Base-by-base conservation (phyloP, 2,888 invertebrate species). In the Sarcophaga rosellei region DNA sequence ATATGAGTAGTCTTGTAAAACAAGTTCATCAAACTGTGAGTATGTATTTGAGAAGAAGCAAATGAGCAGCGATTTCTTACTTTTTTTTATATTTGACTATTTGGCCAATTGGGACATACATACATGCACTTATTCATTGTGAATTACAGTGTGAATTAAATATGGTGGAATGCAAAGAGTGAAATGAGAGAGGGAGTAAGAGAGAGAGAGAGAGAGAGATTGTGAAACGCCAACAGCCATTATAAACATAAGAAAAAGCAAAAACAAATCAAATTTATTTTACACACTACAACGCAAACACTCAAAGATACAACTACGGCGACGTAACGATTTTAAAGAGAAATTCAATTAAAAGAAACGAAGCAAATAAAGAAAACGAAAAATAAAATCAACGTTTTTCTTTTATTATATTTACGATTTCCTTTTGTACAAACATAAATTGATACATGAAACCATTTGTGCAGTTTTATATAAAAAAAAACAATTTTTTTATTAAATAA, bases 261-360 rank as follows among this genome's bases (percentile, higher is more conserved):
- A 35, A 35, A 35, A 35, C 35, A 35, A 35, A 35, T 10, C 35
- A 35, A 35, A 35, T 35, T 35, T 35, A 35, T 35, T 35, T 35
- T 35, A 35, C 35, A 35, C 35, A 35, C 35, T 35, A n/a, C 57
- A 57, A 57, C 57, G 17, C n/a, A 17, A 57, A 57, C 35, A 17
- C 57, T 17, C 57, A 57, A 17, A 17, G 17, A 57, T 21, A 61
- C 61, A 61, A 61, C 53, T 53, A 61, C n/a, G 20, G 61, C 61
- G 17, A 10, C 61, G 61, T 61, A 20, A n/a, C n/a, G 61, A 20
- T 20, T 61, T 61, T 61, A 53, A 53, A 53, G 17, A 53, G 0
- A 53, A 53, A 53, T 53, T 53, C 70, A 45, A 70, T 53, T 74
- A 69, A 75, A 70, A 70, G 63, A 45, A 80, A 80, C 75, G 57